phyloP scores from a whole-genome alignment of 2,888 invertebrate genomes.

The Harmothoe impar region DNA sequence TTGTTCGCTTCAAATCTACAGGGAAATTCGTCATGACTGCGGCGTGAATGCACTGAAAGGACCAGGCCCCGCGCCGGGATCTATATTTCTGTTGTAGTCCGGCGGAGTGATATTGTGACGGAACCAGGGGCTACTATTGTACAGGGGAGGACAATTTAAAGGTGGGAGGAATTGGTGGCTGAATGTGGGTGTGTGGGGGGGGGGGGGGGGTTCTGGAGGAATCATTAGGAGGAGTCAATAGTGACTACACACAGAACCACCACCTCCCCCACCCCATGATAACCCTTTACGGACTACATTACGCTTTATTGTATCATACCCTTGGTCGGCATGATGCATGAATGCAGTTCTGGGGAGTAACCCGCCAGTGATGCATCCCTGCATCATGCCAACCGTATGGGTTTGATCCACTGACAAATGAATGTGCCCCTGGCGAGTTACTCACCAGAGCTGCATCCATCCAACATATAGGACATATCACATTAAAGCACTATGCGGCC shows the following conservation, averaged over 20 bases:
- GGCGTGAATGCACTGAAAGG: slow-evolving; percentile 52
- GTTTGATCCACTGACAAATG: no score
- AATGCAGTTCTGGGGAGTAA: no score
- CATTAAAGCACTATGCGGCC: no score
- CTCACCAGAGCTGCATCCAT: no score
- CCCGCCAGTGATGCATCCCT: no score
- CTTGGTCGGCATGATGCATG: no score
- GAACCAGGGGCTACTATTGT: slow-evolving; percentile 20
- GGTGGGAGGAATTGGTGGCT: slow-evolving; percentile 19
- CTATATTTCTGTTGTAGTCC: slow-evolving; percentile 62
- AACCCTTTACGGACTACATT: no score
- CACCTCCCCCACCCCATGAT: background rate
- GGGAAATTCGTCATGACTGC: slow-evolving; percentile 57
- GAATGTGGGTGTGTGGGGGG: background rate
- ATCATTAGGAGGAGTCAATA: slow-evolving; percentile 4
- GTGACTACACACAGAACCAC: background rate
- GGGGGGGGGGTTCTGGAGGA: background rate
- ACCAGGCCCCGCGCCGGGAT: background rate
- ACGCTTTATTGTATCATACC: no score
- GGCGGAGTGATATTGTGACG: slow-evolving; percentile 41
- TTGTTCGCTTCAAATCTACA: slow-evolving; percentile 59
- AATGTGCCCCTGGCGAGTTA: no score
- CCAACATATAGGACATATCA: no score
- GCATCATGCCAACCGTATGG: no score
- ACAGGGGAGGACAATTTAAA: slow-evolving; percentile 38